Evolutionary conservation across 2,797 vertebrate genomes (phyloP), one percentile per base, ranked within the genome.

Genomic region (Salarias fasciatus): DNA sequence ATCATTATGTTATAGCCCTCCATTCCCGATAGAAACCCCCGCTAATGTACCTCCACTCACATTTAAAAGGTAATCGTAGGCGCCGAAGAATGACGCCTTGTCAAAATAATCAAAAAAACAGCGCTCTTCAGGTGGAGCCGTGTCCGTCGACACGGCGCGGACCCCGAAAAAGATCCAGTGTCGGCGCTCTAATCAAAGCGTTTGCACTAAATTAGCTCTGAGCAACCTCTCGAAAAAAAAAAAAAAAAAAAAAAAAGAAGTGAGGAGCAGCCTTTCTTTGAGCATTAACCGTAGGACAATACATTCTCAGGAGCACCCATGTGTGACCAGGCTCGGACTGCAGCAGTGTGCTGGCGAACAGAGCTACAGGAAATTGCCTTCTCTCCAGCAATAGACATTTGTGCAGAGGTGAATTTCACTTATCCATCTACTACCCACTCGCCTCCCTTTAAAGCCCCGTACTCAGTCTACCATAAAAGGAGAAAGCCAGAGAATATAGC

Each of bases 341-440:
- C 65, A 66, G 68, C 69, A 66, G 49, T 63, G 50, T 55, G 68
- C 53, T 30, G 50, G 70, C 11, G 71, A 83, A 75, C 58, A 54
- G 79, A 66, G 69, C 75, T 18, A 35, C 52, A 74, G 85, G 86
- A 91, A 87, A 91, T 89, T 89, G 86, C 70, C 75, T 85, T 83
- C 59, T 79, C 73, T 83, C 55, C 36, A 70, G 75, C 80, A 83
- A 76, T 67, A 69, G 75, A 55, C 79, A 63, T 84, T 79, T 77
- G 73, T 71, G 79, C 74, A 37, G 53, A 79, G 80, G 79, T 85
- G 80, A 81, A 82, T 86, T 88, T 87, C 82, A 83, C 84, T 87
- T 86, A 86, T 86, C 86, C 84, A 72, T 72, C 83, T 69, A 72
- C 82, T 68, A 64, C 59, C 70, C 55, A 68, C 66, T 63, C 47